Base-by-base conservation (phyloP, 2,797 vertebrate genomes). In the Meda fulgida region DNA sequence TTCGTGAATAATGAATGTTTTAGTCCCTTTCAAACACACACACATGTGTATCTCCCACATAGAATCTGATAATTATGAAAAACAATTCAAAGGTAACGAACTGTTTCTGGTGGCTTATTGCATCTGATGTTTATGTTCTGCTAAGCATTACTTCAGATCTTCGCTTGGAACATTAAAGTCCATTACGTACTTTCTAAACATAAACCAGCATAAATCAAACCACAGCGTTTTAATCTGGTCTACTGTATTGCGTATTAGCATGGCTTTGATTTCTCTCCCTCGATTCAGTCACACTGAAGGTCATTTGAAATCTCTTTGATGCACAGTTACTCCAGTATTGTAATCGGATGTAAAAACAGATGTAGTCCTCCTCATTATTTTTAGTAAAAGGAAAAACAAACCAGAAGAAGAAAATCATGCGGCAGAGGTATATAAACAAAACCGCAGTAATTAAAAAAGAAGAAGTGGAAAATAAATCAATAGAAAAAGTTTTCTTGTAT, bases 301-400 rank as follows among this genome's bases (percentile, higher is more conserved):
- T 85, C 83, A 87, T 87, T 85, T 53, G 34, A 82, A 81, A 73
- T 19, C 31, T 66, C 83, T 85, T 78, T 77, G 79, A 82, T 81
- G 55, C 78, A 40, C n/a, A 65, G 46, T 29, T 77, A 80, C 65
- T 77, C 34, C 73, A 51, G 43, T 85, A 19, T 78, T 75, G 53
- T 55, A 80, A 84, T 80, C 70, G 46, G 60, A 80, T 82, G 72
- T 81, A 66, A 78, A 85, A 77, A 81, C 46, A 81, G 72, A 85
- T 79, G 81, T 87, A 79, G 36, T 58, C 75, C 76, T 85, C 72
- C 73, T 87, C 86, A 87, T 87, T 85, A 85, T 80, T 85, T 85
- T 81, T 77, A 72, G 73, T 81, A 82, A 72, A 87, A 77, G 60
- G 72, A 46, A 82, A 78, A 71, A 81, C 79, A 81, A 81, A 65